Evolutionary conservation across 1,140 invertebrate genomes (phyloP).

Genomic region (Drosophila ficusphila): DNA sequence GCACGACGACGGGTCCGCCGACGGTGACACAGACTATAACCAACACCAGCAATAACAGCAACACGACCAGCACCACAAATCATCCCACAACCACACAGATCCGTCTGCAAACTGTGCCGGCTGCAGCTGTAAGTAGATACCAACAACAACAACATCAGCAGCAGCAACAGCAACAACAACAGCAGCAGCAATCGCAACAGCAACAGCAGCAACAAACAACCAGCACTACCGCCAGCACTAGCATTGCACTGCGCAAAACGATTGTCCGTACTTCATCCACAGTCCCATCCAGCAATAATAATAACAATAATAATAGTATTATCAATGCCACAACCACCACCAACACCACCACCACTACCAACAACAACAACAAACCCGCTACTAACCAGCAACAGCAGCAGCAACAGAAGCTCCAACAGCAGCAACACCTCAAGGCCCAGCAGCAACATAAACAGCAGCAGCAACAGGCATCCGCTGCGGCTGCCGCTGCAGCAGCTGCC

Average conservation of each 20-base stretch:
- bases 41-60: slow-evolving; percentile 62
- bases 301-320: slow-evolving; percentile 57
- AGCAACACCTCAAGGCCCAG: slow-evolving; percentile 63
- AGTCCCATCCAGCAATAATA: slow-evolving; percentile 79
- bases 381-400: slow-evolving; percentile 69
- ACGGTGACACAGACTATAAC: slow-evolving; percentile 82
- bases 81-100: slow-evolving; percentile 84
- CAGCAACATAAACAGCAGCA: slow-evolving; percentile 68
- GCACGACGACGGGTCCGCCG: slow-evolving; percentile 87
- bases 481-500: slow-evolving; percentile 67
- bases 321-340: slow-evolving; percentile 65
- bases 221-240: slow-evolving; percentile 73
- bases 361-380: slow-evolving; percentile 80
- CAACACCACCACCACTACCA: slow-evolving; percentile 60
- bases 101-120: slow-evolving; percentile 86
- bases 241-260: slow-evolving; percentile 86
- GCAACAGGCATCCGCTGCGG: slow-evolving; percentile 67
- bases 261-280: slow-evolving; percentile 84
- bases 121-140: slow-evolving; percentile 87
- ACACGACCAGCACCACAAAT: slow-evolving; percentile 75
- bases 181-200: slow-evolving; percentile 53
- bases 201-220: slow-evolving; percentile 64
- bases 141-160: slow-evolving; percentile 65
- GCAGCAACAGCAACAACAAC: slow-evolving; percentile 40
- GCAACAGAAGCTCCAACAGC: slow-evolving; percentile 65